phyloP scores from a whole-genome alignment of 2,113 vertebrate genomes.

The Apteryx owenii region DNA sequence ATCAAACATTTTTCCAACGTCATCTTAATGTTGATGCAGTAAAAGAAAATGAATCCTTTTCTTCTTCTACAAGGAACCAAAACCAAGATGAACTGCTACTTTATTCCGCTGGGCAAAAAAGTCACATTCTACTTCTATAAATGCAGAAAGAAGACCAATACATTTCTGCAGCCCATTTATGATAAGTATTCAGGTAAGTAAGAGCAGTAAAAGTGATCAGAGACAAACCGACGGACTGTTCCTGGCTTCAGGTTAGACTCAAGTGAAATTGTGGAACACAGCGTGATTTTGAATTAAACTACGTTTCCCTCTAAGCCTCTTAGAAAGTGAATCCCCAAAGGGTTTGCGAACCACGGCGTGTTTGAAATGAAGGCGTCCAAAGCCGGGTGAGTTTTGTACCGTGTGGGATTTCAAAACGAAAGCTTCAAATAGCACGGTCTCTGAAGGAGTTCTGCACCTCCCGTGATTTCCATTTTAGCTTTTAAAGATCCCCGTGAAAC shows the following conservation, averaged over 20 bases:
- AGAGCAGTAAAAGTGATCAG: not conserved
- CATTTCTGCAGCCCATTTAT: not conserved
- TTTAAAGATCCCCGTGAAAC: not conserved
- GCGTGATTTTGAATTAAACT: not conserved
- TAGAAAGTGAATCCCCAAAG: not conserved
- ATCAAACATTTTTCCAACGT: not conserved
- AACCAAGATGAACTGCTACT: not conserved
- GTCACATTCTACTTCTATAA: not conserved
- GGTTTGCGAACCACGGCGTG: not conserved
- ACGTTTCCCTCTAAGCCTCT: accelerated
- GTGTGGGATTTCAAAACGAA: accelerated
- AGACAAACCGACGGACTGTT: not conserved
- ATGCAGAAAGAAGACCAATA: not conserved
- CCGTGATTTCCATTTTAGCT: not conserved
- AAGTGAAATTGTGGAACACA: accelerated
- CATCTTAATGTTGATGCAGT: not conserved
- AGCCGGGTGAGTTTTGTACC: accelerated
- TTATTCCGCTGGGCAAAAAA: not conserved
- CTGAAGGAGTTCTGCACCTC: accelerated
- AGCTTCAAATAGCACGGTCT: accelerated
- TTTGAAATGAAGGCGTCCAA: not conserved
- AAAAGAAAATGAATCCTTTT: not conserved
- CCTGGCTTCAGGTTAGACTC: not conserved
- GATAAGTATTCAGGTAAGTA: not conserved
- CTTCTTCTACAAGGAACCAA: not conserved